Base-by-base conservation (phyloP, 2,113 vertebrate species). In the Tiliqua scincoides region DNA sequence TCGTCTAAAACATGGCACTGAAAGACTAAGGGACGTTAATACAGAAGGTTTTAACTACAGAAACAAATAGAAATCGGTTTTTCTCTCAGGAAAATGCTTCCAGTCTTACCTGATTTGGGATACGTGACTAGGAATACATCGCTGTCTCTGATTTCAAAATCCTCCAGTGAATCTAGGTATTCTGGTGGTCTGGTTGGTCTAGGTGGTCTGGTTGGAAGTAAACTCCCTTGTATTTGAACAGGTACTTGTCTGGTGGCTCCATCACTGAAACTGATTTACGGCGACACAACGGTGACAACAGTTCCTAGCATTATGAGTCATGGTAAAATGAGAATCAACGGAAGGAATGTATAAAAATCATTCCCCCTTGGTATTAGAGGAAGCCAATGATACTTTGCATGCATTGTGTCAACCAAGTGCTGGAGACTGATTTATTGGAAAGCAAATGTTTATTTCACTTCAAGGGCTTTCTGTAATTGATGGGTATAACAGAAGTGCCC, bases 121-220 rank as follows among this genome's bases (percentile, higher is more conserved):
- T 93, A 96, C 12, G 95, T 96, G 57, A 96, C 93, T 12, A 96
- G 57, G 83, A 96, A 91, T 12, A 96, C 73, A n/a, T n/a, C n/a
- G n/a, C n/a, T 92, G 61, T 96, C 95, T 79, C 89, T 88, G 63
- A 96, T 91, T 75, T 96, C 87, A 83, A 96, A 96, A 68, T 71
- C 91, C 90, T 95, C 90, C 6, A 97, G 93, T 1, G 95, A 95
- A 18, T 97, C 95, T 0, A 97, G 86, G 85, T 95, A 63, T 43
- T 96, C 95, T 10, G 87, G 54, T 11, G 88, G n/a, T n/a, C n/a
- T n/a, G n/a, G n/a, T n/a, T n/a, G n/a, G n/a, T n/a, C n/a, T n/a
- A n/a, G n/a, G n/a, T 93, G 0, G 8, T 80, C 61, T 0, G 2
- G 1, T 11, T 1, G 3, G 62, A 96, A 97, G 70, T 90, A 85